Evolutionary conservation across 2,888 invertebrate genomes (phyloP).

Genomic region (Apantesis nais): DNA sequence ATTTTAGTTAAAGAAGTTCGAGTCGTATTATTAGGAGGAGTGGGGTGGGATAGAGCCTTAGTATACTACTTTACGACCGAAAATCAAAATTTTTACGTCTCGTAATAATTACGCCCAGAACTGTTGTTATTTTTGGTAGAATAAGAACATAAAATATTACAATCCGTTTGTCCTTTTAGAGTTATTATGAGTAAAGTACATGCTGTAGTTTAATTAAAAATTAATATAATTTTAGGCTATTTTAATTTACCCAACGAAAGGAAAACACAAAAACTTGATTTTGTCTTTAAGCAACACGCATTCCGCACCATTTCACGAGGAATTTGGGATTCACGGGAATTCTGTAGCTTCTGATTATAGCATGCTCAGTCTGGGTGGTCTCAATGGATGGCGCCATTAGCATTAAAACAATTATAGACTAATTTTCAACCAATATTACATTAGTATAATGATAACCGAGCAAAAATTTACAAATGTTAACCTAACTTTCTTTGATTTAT

Average conservation of each 20-base stretch:
- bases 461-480: too few species aligned
- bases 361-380: slow-evolving; percentile 21
- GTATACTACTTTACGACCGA: too few species aligned
- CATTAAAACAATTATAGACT: background rate
- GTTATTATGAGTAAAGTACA: background rate
- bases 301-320: slow-evolving; percentile 1
- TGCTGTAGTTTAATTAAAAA: background rate
- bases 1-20: background rate
- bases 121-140: background rate
- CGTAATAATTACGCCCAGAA: too few species aligned
- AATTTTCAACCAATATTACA: background rate
- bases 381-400: background rate
- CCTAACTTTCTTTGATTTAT: too few species aligned
- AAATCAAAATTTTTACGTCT: too few species aligned
- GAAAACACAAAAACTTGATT: background rate
- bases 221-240: background rate
- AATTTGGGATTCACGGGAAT: slow-evolving; percentile 23
- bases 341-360: slow-evolving; percentile 7
- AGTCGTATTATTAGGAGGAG: background rate
- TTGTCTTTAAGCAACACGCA: background rate
- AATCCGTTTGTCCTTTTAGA: background rate
- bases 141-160: background rate
- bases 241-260: background rate
- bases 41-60: too few species aligned
- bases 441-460: too few species aligned